Percentiles rank a stretch among this genome's conserved stretches.
Conservation (phyloP, 2,797 vertebrate genomes). For the Sylvia borin region DNA sequence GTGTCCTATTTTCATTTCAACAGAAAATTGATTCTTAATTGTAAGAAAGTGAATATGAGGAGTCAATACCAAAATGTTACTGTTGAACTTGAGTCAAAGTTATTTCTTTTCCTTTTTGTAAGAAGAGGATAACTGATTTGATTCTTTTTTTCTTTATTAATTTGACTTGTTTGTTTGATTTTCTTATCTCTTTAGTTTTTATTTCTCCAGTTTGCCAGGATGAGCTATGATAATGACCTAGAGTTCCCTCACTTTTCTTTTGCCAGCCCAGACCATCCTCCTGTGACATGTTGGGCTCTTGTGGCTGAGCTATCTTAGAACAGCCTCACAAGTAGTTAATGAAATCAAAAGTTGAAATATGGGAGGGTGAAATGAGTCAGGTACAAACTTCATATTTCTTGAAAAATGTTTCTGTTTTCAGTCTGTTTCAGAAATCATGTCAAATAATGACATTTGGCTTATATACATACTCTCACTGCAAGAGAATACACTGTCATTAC, state of each 20-base stretch:
- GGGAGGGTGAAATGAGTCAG: neutral
- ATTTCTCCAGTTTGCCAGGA: neutral
- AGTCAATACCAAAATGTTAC: neutral
- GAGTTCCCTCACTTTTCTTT: neutral
- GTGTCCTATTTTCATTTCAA: neutral
- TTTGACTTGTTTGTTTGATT: neutral
- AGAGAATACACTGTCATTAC: neutral
- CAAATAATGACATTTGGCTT: neutral
- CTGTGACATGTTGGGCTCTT: neutral
- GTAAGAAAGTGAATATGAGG: neutral
- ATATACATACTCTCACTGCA: neutral
- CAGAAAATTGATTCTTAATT: neutral
- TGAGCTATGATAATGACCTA: neutral
- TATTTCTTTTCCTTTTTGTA: neutral
- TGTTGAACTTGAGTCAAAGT: neutral
- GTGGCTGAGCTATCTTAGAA: neutral
- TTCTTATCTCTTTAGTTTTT: neutral
- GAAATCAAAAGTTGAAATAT: neutral
- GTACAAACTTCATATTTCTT: neutral
- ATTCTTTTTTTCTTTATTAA: neutral
- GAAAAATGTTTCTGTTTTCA: neutral
- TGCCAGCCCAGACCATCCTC: neutral
- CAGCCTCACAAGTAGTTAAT: neutral
- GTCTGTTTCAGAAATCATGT: neutral
- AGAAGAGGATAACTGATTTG: neutral